Conservation (phyloP, 2,888 invertebrate genomes). For the Drosophila cognata region DNA sequence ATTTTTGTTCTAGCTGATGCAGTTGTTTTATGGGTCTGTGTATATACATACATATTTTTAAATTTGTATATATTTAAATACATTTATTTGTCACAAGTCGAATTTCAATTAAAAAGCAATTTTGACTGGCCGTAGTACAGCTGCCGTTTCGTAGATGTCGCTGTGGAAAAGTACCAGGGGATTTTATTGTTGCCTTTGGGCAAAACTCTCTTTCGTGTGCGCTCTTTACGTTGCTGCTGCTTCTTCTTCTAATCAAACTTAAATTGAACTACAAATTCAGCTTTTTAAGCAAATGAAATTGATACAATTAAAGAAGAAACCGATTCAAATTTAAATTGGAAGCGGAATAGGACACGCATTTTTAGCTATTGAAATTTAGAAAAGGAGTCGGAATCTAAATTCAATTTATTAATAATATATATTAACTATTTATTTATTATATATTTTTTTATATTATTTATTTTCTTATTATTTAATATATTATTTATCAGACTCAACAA, state of each 20-base stretch:
- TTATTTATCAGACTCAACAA: not conserved
- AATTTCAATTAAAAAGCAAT: not conserved
- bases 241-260: not conserved
- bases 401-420: not conserved
- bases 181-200: not conserved
- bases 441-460: not conserved
- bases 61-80: not conserved
- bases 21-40: not conserved
- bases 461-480: not conserved
- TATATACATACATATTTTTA: not conserved
- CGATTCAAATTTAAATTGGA: not conserved
- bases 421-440: not conserved
- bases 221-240: conserved; percentile 2
- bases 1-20: conserved; percentile 25
- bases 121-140: conserved; percentile 1
- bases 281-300: not conserved
- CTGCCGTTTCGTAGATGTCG: conserved; percentile 39
- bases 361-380: not conserved
- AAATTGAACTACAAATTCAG: not conserved
- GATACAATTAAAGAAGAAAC: not conserved
- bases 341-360: not conserved
- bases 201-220: conserved; percentile 2
- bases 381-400: not conserved
- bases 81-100: not conserved
- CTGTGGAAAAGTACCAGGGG: conserved; percentile 38